These are phyloP conservation scores for Rhagoletis pomonella DNA, from an alignment of 1,140 invertebrate species.

Conservation along the genomic window DNA sequence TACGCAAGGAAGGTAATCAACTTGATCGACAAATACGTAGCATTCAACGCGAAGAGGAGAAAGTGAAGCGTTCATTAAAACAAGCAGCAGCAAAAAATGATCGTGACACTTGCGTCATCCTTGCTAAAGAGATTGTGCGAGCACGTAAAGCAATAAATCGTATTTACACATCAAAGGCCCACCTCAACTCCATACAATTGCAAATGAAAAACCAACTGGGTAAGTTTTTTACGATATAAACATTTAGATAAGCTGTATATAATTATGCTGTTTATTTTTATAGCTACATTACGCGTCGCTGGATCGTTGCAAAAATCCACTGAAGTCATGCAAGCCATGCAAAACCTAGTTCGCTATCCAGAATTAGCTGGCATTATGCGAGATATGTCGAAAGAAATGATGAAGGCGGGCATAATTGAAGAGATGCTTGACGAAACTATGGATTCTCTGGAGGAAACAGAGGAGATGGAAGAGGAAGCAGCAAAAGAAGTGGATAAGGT, in stretches of 20 bases:
- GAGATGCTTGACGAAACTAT: conserved; percentile 99
- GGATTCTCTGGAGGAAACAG: conserved; percentile 90
- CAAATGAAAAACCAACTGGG: conserved; percentile 99
- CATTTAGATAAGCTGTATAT: background rate
- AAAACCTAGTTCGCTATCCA: conserved; percentile 89
- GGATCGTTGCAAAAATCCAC: conserved; percentile 94
- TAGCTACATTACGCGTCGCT: conserved; percentile 91
- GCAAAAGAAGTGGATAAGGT: conserved; percentile 96
- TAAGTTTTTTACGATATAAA: conserved; percentile 73
- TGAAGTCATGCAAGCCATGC: conserved; percentile 98
- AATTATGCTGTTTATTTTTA: conserved; percentile 20
- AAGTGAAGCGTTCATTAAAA: conserved; percentile 94
- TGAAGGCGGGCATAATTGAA: conserved; percentile 99
- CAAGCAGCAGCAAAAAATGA: conserved; percentile 97
- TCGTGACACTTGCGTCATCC: conserved; percentile 93
- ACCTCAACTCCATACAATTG: conserved; percentile 96
- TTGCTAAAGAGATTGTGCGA: conserved; percentile 96
- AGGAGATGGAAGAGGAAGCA: conserved; percentile 94
- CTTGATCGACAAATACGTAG: conserved; percentile 96
- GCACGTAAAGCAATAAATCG: conserved; percentile 93
- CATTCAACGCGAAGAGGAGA: conserved; percentile 98
- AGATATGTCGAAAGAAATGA: conserved; percentile 99
- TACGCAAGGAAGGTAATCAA: conserved; percentile 93
- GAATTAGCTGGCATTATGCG: conserved; percentile 97
- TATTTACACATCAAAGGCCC: conserved; percentile 97